A percentile compares a stretch with the other conserved stretches of the same genome.
phyloP scores from a whole-genome alignment of 2,797 vertebrate species.

The Benthosema pterotum region DNA sequence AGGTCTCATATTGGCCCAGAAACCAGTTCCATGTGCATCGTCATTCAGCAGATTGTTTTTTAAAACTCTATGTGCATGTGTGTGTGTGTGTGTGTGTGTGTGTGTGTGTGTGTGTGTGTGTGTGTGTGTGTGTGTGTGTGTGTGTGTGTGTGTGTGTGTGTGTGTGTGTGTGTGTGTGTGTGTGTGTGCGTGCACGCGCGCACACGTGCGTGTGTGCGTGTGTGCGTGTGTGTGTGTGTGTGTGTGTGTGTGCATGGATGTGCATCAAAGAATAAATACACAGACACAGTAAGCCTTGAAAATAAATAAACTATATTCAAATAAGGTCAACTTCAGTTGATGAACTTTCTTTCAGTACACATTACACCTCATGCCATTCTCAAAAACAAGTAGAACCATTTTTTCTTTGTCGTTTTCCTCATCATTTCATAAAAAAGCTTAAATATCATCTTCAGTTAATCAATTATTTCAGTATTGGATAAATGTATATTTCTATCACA shows the following conservation, averaged over 20 bases:
- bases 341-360: constrained; percentile 72
- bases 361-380: constrained; percentile 81
- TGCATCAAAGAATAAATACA: constrained; percentile 67
- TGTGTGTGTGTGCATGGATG: not conserved
- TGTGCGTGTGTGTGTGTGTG: not conserved
- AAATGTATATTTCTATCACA: constrained; percentile 75
- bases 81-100: no score
- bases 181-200: no score
- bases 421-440: constrained; percentile 64
- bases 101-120: no score
- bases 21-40: no score
- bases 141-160: no score
- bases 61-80: no score
- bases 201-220: no score
- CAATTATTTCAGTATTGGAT: constrained; percentile 75
- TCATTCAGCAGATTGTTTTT: no score
- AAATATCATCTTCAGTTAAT: constrained; percentile 66
- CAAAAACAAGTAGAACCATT: constrained; percentile 59
- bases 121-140: no score
- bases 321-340: constrained; percentile 72
- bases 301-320: constrained; percentile 86
- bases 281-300: constrained; percentile 71
- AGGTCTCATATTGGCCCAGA: no score
- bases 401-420: constrained; percentile 19
- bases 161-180: no score